Percentiles rank a stretch among this genome's conserved stretches.
Conservation (phyloP, 2,113 vertebrate species). For the Hydropotes inermis region DNA sequence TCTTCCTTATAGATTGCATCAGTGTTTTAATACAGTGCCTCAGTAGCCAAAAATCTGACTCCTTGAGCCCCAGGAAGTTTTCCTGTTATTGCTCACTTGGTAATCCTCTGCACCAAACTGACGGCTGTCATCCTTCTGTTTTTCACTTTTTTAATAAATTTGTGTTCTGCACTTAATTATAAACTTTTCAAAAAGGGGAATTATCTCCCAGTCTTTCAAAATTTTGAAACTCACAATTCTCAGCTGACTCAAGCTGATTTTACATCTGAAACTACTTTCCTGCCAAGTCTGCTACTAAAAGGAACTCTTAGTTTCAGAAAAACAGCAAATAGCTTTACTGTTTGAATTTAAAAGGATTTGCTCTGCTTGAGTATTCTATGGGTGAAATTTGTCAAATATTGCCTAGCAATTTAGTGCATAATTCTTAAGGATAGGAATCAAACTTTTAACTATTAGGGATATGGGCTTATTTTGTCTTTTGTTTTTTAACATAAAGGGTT, state of each 20-base stretch:
- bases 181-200: background rate
- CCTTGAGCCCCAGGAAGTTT: background rate
- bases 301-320: background rate
- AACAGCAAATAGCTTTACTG: background rate
- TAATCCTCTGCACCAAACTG: background rate
- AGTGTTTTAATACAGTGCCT: background rate
- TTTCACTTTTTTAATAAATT: slow-evolving; percentile 5
- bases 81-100: background rate
- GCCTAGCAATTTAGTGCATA: background rate
- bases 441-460: background rate
- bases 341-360: background rate
- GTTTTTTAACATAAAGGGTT: background rate
- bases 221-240: background rate
- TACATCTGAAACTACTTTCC: background rate
- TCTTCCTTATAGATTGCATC: background rate
- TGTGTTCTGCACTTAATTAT: background rate
- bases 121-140: background rate
- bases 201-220: background rate
- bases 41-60: background rate
- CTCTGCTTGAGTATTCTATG: background rate
- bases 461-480: background rate
- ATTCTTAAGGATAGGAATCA: background rate
- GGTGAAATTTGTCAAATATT: background rate
- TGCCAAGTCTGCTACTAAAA: background rate
- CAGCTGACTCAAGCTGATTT: background rate